A percentile compares a stretch with the other conserved stretches of the same genome.
Evolutionary conservation across 1,140 invertebrate genomes (phyloP).

Genomic region (Uloborus diversus): DNA sequence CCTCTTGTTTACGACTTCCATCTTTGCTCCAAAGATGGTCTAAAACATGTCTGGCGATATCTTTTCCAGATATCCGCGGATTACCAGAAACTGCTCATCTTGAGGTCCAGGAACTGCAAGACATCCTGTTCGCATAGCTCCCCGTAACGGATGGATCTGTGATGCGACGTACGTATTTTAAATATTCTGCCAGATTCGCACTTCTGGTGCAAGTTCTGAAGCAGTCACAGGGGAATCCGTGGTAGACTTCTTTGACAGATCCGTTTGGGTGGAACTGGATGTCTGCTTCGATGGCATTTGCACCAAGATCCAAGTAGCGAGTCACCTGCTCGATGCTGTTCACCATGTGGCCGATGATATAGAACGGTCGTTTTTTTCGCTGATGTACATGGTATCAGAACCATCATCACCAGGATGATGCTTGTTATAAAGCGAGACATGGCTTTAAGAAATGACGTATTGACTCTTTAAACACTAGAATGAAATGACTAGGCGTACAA

Average conservation of each 20-base stretch:
- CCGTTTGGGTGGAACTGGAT: slow-evolving; percentile 47
- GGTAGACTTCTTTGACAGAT: slow-evolving; percentile 29
- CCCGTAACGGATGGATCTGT: slow-evolving; percentile 14
- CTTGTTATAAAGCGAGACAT: too few relatives aligned
- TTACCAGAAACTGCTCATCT: slow-evolving; percentile 39
- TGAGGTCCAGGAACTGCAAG: slow-evolving; percentile 56
- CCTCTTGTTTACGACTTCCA: slow-evolving; percentile 5
- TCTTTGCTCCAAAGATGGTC: slow-evolving; percentile 53
- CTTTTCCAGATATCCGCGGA: slow-evolving; percentile 54
- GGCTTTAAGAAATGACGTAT: too few relatives aligned
- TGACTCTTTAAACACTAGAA: too few relatives aligned
- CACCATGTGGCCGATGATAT: slow-evolving; percentile 58
- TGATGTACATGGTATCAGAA: too few relatives aligned
- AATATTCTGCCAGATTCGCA: slow-evolving; percentile 13
- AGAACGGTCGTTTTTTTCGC: slow-evolving; percentile 37
- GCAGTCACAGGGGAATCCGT: slow-evolving; percentile 57
- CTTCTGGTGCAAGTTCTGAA: slow-evolving; percentile 27
- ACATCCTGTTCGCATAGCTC: slow-evolving; percentile 41
- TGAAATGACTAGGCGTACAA: too few relatives aligned
- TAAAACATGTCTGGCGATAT: slow-evolving; percentile 56
- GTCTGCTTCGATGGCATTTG: slow-evolving; percentile 56
- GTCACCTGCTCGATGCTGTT: slow-evolving; percentile 44
- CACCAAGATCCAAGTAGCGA: slow-evolving; percentile 52
- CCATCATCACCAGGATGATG: too few relatives aligned
- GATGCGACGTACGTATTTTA: slow-evolving; percentile 9